phyloP scores from a whole-genome alignment of 2,888 invertebrate genomes.

The Palloptera scutellata region DNA sequence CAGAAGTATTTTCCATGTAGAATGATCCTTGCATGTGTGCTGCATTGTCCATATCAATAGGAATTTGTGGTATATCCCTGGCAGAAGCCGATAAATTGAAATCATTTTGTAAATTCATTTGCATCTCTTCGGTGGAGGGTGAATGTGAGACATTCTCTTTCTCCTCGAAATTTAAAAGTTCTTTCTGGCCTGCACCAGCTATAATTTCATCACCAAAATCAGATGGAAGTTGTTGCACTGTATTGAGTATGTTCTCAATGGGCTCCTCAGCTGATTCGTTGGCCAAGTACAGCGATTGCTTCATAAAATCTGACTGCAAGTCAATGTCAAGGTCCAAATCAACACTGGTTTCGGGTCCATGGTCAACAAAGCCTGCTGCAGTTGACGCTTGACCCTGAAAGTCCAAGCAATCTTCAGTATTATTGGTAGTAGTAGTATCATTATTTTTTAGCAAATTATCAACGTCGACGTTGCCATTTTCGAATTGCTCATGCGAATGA shows the following conservation, averaged over 20 bases:
- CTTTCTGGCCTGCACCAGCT: constrained; percentile 44
- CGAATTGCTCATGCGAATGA: constrained; percentile 18
- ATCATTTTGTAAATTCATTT: constrained; percentile 45
- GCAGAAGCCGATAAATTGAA: constrained; percentile 28
- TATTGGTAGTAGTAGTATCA: constrained; percentile 21
- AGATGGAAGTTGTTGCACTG: constrained; percentile 58
- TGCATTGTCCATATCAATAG: constrained; percentile 39
- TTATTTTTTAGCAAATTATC: constrained; percentile 26
- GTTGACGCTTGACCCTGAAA: constrained; percentile 30
- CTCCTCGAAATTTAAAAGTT: constrained; percentile 53
- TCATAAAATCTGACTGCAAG: constrained; percentile 49
- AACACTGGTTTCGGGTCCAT: constrained; percentile 55
- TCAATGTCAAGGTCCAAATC: constrained; percentile 41
- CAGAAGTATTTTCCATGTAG: constrained; percentile 43
- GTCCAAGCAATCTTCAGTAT: constrained; percentile 30
- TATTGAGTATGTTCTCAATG: constrained; percentile 58
- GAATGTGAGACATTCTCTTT: constrained; percentile 56
- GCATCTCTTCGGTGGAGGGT: constrained; percentile 56
- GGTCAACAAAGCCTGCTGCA: constrained; percentile 43
- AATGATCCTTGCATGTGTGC: constrained; percentile 53
- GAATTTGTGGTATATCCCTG: constrained; percentile 39
- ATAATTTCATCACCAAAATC: constrained; percentile 39
- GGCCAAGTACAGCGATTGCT: constrained; percentile 54
- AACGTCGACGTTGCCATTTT: constrained; percentile 29
- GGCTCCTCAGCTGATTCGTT: constrained; percentile 35